These are phyloP conservation scores for Cyphomyrus plagiostoma DNA, from an alignment of 2,113 vertebrate genomes.

Conservation along the genomic window DNA sequence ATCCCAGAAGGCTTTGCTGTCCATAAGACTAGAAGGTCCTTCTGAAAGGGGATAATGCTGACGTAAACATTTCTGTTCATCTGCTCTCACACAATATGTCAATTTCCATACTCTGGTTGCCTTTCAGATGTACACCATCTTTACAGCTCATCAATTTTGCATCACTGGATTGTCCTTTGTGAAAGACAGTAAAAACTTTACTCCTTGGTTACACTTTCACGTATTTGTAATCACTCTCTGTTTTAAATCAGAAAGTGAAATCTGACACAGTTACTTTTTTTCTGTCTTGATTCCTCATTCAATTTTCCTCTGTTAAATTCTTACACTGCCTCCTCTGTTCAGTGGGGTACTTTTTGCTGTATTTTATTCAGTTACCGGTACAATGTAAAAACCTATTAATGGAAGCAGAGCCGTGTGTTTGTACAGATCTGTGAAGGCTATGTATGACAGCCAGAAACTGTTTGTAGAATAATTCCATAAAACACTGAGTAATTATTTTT, in stretches of 20 bases:
- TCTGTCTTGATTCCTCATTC: not conserved
- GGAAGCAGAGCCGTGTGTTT: not conserved
- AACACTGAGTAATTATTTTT: not conserved
- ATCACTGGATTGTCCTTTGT: not conserved
- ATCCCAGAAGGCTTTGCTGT: not conserved
- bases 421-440: not conserved
- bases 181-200: not conserved
- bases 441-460: not conserved
- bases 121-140: not conserved
- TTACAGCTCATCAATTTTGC: not conserved
- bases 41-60: not conserved
- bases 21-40: not conserved
- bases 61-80: not conserved
- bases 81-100: not conserved
- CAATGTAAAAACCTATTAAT: not conserved
- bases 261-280: not conserved
- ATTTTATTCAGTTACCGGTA: not conserved
- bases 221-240: not conserved
- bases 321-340: not conserved
- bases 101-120: no score
- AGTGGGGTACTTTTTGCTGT: not conserved
- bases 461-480: not conserved
- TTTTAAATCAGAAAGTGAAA: not conserved
- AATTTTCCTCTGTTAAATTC: not conserved
- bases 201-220: not conserved